phyloP scores from a whole-genome alignment of 2,113 vertebrate species.

The Syngnathus typhle region DNA sequence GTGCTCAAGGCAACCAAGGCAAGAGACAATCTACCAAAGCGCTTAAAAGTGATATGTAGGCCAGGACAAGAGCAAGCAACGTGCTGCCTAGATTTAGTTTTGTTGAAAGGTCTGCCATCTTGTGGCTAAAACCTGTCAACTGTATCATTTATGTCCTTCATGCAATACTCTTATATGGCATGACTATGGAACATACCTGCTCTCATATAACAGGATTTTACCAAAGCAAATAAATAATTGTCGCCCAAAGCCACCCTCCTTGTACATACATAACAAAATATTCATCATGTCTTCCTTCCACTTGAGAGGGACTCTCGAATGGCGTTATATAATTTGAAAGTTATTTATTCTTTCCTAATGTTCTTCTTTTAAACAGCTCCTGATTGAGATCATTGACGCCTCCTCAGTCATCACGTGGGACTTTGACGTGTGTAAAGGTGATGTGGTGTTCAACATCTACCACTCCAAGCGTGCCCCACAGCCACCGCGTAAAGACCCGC shows the following conservation, averaged over 20 bases:
- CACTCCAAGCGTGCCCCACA: conserved; percentile 90
- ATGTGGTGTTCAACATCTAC: conserved; percentile 93
- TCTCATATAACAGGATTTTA: background rate
- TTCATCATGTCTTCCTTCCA: background rate
- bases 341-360: background rate
- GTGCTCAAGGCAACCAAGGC: too few relatives aligned
- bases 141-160: background rate
- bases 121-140: conserved; percentile 26
- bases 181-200: background rate
- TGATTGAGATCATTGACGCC: conserved; percentile 90
- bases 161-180: background rate
- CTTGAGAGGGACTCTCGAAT: background rate
- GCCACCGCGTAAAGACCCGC: conserved; percentile 83
- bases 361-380: conserved; percentile 67
- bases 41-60: conserved; percentile 10
- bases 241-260: background rate
- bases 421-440: conserved; percentile 95
- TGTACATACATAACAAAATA: background rate
- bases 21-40: too few relatives aligned
- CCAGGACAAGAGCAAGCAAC: background rate
- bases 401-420: conserved; percentile 97
- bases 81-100: background rate
- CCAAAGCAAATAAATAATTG: background rate
- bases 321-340: background rate
- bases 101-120: conserved; percentile 36